Percentiles rank a stretch among this genome's conserved stretches.
Evolutionary conservation across 2,113 vertebrate genomes (phyloP).

Genomic region (Callorhinus ursinus): DNA sequence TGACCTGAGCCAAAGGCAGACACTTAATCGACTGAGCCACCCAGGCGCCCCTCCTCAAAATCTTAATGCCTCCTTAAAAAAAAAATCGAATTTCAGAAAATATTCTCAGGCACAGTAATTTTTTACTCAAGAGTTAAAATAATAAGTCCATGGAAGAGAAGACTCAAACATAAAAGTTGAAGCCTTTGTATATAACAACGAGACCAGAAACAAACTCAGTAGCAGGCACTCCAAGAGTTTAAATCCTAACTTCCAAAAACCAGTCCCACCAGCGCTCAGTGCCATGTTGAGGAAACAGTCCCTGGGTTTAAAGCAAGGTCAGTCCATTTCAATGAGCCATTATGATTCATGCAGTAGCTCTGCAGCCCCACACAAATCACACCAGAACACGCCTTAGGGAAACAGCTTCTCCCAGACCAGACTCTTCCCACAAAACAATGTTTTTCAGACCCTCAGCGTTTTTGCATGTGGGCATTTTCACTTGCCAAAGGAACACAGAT

Average conservation of each 20-base stretch:
- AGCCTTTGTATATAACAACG: fast-evolving
- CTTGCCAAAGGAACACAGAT: conserved; percentile 48
- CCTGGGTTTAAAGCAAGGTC: not conserved
- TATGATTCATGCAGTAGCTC: fast-evolving
- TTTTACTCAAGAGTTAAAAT: not conserved
- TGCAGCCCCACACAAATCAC: conserved; percentile 10
- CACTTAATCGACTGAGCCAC: not conserved
- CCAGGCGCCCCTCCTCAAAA: not conserved
- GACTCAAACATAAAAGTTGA: not conserved
- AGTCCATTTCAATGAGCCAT: fast-evolving
- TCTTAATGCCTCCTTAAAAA: not conserved
- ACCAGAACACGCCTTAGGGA: conserved; percentile 63
- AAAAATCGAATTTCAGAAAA: not conserved
- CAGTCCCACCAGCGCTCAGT: not conserved
- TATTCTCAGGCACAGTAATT: not conserved
- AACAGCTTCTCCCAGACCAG: conserved; percentile 54
- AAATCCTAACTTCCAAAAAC: conserved; percentile 36
- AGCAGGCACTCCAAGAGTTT: not conserved
- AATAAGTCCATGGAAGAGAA: not conserved
- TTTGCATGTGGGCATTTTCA: not conserved
- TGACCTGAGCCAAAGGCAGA: not conserved
- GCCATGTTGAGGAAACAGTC: not conserved
- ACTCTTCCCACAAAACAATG: conserved; percentile 46
- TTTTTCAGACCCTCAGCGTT: conserved; percentile 63
- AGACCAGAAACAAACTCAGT: not conserved